phyloP scores from a whole-genome alignment of 2,888 invertebrate genomes.

The Drosophila maculinotata region DNA sequence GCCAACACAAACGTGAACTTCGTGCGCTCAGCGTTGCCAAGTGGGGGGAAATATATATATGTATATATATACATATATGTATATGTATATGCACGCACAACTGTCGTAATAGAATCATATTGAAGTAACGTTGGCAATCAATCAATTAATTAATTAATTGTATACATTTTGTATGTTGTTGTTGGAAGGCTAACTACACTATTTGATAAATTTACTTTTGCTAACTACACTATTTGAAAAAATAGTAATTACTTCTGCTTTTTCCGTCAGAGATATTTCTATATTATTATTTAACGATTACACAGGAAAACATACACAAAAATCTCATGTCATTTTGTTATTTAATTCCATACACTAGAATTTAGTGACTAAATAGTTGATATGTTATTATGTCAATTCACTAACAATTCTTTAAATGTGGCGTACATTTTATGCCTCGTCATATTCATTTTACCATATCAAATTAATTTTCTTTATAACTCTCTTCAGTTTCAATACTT shows the following conservation, averaged over 20 bases:
- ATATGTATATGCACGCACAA: neutral
- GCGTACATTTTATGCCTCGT: too few relatives aligned
- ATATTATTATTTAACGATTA: too few relatives aligned
- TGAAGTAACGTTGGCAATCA: constrained; percentile 8
- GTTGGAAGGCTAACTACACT: neutral
- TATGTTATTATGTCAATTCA: too few relatives aligned
- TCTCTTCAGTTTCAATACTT: too few relatives aligned
- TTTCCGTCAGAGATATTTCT: too few relatives aligned
- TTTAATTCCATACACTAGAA: too few relatives aligned
- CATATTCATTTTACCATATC: too few relatives aligned
- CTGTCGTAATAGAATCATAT: constrained; percentile 19
- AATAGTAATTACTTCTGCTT: neutral
- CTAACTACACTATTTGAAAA: neutral
- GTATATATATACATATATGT: neutral
- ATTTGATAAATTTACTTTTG: neutral
- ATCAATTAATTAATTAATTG: constrained; percentile 42
- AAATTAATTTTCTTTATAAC: too few relatives aligned
- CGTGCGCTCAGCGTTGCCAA: constrained; percentile 1
- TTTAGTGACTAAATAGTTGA: too few relatives aligned
- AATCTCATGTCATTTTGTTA: too few relatives aligned
- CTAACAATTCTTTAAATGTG: too few relatives aligned
- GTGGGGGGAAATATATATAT: neutral
- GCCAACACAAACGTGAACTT: neutral
- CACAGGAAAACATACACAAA: too few relatives aligned
- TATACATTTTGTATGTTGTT: constrained; percentile 3